phyloP scores from a whole-genome alignment of 2,888 invertebrate genomes.

The Mystacides longicornis region DNA sequence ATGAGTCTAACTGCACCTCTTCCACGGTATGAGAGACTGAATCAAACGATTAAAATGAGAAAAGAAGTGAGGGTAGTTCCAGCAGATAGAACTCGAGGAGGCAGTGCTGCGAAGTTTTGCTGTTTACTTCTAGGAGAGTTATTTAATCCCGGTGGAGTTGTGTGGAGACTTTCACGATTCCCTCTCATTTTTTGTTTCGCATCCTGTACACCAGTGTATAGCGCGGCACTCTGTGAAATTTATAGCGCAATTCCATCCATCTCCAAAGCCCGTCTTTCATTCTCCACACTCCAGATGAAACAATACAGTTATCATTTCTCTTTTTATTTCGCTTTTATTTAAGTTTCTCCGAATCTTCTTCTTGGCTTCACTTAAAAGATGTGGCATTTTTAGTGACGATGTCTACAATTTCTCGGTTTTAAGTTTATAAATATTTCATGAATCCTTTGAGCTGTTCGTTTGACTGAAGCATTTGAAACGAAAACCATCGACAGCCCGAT shows the following conservation, averaged over 20 bases:
- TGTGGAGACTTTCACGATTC: slow-evolving; percentile 2
- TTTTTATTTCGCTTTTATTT: neutral
- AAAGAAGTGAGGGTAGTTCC: neutral
- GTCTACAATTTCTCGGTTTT: neutral
- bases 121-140: slow-evolving; percentile 4
- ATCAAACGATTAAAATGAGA: slow-evolving; percentile 10
- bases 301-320: slow-evolving; percentile 1
- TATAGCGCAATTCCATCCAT: neutral
- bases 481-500: neutral
- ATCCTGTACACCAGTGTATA: neutral
- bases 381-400: neutral
- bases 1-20: slow-evolving; percentile 6
- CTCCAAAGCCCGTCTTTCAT: slow-evolving; percentile 2
- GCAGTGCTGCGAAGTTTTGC: slow-evolving; percentile 6
- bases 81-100: neutral
- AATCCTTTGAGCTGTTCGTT: neutral
- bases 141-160: slow-evolving; percentile 4
- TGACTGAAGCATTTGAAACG: neutral
- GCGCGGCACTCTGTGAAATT: neutral
- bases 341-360: neutral
- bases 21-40: too few species aligned
- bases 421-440: slow-evolving; percentile 2
- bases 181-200: neutral
- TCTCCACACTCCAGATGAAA: neutral
- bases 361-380: neutral